Conservation (phyloP, 2,888 invertebrate species). For the Isotomurus palustris region DNA sequence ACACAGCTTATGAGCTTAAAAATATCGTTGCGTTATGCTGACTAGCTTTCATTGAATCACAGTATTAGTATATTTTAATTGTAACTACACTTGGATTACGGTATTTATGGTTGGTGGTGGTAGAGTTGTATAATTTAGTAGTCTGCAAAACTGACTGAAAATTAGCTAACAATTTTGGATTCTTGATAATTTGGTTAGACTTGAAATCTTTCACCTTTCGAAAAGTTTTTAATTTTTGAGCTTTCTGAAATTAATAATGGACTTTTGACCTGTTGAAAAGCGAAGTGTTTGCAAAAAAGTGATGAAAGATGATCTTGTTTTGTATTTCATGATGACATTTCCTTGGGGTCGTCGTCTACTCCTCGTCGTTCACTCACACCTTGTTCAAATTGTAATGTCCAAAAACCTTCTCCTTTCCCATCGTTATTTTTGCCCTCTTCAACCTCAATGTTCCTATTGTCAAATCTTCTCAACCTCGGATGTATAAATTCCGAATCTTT, state of each 20-base stretch:
- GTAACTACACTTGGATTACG: too few relatives aligned
- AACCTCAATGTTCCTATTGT: background rate
- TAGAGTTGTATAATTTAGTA: too few relatives aligned
- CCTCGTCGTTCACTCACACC: constrained; percentile 14
- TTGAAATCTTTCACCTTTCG: too few relatives aligned
- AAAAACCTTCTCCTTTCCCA: constrained; percentile 2
- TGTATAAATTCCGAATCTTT: background rate
- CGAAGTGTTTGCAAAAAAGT: background rate
- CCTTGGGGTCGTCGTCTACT: constrained; percentile 34
- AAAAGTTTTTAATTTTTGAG: too few relatives aligned
- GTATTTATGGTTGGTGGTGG: too few relatives aligned
- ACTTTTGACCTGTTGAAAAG: too few relatives aligned
- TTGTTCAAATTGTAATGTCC: constrained; percentile 1
- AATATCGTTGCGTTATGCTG: too few relatives aligned
- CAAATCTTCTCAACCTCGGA: background rate
- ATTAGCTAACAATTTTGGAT: background rate
- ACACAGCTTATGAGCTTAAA: too few relatives aligned
- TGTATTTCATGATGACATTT: constrained; percentile 8
- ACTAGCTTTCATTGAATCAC: background rate
- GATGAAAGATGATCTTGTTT: background rate
- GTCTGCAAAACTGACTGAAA: too few relatives aligned
- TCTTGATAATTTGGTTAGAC: background rate
- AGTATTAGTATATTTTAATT: constrained; percentile 5
- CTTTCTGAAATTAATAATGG: too few relatives aligned
- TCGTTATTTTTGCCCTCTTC: constrained; percentile 6